Evolutionary conservation across 2,888 invertebrate genomes (phyloP), one percentile per base, ranked within the genome.

Genomic region (Glomeris marginata): DNA sequence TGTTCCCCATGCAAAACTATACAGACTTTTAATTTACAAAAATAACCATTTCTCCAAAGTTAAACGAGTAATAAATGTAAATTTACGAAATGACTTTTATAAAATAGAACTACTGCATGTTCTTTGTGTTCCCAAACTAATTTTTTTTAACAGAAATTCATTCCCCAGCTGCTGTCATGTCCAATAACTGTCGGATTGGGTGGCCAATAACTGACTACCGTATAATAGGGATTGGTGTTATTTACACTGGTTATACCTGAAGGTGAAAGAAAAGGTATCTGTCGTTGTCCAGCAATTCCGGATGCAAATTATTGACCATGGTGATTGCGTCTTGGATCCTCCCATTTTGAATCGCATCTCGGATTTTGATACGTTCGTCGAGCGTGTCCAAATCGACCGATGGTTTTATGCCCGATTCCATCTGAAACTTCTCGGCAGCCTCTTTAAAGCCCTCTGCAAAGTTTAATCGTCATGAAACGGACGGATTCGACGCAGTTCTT

Each of bases 211-310:
- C n/a, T n/a, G n/a, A n/a, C n/a, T n/a, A n/a, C n/a, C n/a, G n/a
- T n/a, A n/a, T n/a, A n/a, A n/a, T n/a, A n/a, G n/a, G n/a, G n/a
- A n/a, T n/a, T n/a, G n/a, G n/a, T n/a, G n/a, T n/a, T n/a, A n/a
- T n/a, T n/a, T n/a, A n/a, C n/a, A n/a, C 50, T 47, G 18, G 16
- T n/a, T n/a, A 58, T 68, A 83, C 84, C 75, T 91, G 88, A 58
- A 97, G 73, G 66, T 94, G 92, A 65, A 98, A 97, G 65, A 88
- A 94, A 21, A 97, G 74, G 68, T 91, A 88, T 71, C 91, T 77
- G 65, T 97, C 90, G 68, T 90, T 91, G 64, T 94, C 94, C 54
- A 98, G 70, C 43, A 98, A 68, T 64, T 95, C 92, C 0, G 97
- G 97, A 66, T 94, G 90, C 42, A 94, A 69, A 57, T 88, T 81